These are phyloP conservation scores for Corapipo altera DNA, from an alignment of 2,113 vertebrate genomes.

Conservation along the genomic window DNA sequence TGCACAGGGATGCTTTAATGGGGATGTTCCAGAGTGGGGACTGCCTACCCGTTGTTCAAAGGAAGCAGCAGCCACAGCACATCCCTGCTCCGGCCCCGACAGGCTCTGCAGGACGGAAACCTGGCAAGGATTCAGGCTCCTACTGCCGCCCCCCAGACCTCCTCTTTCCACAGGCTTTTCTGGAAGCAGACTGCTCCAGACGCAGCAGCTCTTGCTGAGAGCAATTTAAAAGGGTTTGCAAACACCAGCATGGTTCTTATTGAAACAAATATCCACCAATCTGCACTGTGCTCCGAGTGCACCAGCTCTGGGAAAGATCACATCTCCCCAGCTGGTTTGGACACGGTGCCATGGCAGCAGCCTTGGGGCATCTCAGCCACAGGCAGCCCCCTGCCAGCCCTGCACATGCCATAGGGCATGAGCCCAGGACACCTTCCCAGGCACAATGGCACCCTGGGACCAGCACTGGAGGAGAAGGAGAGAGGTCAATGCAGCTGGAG, in stretches of 20 bases:
- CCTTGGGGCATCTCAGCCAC: neutral
- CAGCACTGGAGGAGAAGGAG: accelerated
- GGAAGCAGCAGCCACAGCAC: neutral
- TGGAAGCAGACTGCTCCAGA: constrained; percentile 5
- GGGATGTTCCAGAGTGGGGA: neutral
- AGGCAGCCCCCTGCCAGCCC: neutral
- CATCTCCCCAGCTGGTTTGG: neutral
- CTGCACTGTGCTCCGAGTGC: neutral
- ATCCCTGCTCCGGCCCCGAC: neutral
- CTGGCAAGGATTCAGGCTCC: constrained; percentile 19
- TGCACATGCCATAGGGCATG: neutral
- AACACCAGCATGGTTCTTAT: constrained; percentile 24
- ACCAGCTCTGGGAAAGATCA: neutral
- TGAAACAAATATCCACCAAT: neutral
- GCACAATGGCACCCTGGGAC: neutral
- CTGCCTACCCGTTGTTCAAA: neutral
- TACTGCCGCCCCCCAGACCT: neutral
- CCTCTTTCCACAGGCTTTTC: neutral
- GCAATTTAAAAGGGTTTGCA: constrained; percentile 33
- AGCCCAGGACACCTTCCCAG: neutral
- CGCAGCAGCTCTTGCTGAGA: neutral
- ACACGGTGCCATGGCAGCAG: neutral
- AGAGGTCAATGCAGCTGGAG: neutral
- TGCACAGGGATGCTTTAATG: neutral
- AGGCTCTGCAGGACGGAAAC: neutral